Conservation (phyloP, 2,888 invertebrate genomes). For the Odontocolon sp. region DNA sequence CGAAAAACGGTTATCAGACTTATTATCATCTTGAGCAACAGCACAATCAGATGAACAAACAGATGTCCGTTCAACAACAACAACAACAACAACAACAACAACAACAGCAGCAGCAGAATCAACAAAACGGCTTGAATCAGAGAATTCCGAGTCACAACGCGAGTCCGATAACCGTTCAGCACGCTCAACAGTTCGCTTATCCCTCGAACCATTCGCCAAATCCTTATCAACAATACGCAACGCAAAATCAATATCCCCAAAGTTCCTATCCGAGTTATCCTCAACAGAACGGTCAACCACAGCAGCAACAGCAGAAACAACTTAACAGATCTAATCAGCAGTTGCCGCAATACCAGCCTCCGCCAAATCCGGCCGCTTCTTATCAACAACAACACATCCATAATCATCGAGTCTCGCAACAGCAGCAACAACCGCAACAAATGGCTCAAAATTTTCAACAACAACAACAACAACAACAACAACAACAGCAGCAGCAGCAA, state of each 20-base stretch:
- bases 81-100: conserved; percentile 60
- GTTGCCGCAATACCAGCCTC: conserved; percentile 80
- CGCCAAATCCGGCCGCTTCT: conserved; percentile 75
- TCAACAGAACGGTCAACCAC: conserved; percentile 69
- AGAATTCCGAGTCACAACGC: conserved; percentile 73
- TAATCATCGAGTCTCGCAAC: conserved; percentile 69
- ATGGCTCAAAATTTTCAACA: conserved; percentile 65
- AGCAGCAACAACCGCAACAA: conserved; percentile 54
- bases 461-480: too few species aligned
- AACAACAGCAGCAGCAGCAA: conserved; percentile 68
- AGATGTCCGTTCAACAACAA: conserved; percentile 65
- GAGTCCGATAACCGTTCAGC: conserved; percentile 78
- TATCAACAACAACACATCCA: conserved; percentile 75
- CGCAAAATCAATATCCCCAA: conserved; percentile 70
- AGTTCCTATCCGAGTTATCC: conserved; percentile 71
- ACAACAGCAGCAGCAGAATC: conserved; percentile 72
- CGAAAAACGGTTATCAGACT: conserved; percentile 72
- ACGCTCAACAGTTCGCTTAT: conserved; percentile 72
- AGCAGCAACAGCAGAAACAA: conserved; percentile 70
- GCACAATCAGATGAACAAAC: conserved; percentile 79
- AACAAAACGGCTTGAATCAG: conserved; percentile 75
- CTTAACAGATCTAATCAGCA: conserved; percentile 73
- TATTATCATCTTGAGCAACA: conserved; percentile 78
- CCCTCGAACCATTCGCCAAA: conserved; percentile 73
- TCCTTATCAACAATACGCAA: conserved; percentile 69